phyloP scores from a whole-genome alignment of 2,113 vertebrate genomes.

The Dromiciops gliroides region DNA sequence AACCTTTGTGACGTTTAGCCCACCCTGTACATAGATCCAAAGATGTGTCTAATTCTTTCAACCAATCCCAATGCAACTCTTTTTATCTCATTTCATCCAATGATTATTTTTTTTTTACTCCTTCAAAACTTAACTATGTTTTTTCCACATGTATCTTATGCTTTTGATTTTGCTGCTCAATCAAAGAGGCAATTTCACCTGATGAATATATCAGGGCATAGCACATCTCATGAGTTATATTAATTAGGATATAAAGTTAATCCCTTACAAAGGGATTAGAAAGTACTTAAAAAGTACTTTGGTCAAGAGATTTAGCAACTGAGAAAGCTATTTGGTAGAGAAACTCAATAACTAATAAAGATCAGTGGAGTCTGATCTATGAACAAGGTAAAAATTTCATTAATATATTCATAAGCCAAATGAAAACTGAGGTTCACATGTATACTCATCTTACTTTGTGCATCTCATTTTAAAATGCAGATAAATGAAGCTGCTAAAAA shows the following conservation, averaged over 20 bases:
- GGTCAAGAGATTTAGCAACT: background rate
- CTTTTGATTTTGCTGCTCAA: background rate
- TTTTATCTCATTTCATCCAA: background rate
- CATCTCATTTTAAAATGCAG: slow-evolving; percentile 80
- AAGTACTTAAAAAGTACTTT: background rate
- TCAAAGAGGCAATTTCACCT: background rate
- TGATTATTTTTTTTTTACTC: background rate
- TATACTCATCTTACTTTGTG: background rate
- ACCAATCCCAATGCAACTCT: background rate
- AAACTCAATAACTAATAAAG: background rate
- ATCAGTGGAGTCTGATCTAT: background rate
- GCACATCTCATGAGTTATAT: background rate
- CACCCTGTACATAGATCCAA: background rate
- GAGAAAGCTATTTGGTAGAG: background rate
- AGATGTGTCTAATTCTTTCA: background rate
- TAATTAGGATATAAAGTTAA: background rate
- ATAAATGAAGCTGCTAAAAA: slow-evolving; percentile 91
- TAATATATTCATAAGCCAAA: background rate
- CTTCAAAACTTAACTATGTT: background rate
- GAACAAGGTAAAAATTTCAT: no score
- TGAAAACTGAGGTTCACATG: background rate
- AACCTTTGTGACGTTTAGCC: no score
- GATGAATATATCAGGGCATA: background rate
- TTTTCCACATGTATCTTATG: background rate
- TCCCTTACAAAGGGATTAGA: background rate